A percentile compares a stretch with the other conserved stretches of the same genome.
Evolutionary conservation across 2,113 vertebrate genomes (phyloP).

Genomic region (Suncus etruscus): DNA sequence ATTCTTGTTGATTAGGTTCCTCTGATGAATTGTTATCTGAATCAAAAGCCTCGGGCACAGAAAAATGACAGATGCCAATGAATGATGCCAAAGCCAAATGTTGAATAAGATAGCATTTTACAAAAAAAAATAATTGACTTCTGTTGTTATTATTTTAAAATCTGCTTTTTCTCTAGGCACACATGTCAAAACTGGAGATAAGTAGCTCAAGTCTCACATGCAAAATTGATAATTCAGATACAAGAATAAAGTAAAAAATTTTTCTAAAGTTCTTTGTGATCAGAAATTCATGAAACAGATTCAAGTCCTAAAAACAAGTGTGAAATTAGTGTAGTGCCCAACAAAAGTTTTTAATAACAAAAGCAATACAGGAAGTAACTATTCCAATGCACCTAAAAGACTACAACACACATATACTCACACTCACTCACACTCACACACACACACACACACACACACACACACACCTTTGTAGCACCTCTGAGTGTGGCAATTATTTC

Average conservation of each 20-base stretch:
- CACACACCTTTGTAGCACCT: not conserved
- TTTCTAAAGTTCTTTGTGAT: conserved; percentile 56
- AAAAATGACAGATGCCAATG: conserved; percentile 65
- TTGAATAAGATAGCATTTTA: conserved; percentile 62
- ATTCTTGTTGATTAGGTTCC: conserved; percentile 29
- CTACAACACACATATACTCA: too few species aligned
- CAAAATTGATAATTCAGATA: conserved; percentile 41
- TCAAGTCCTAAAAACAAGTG: conserved; percentile 36
- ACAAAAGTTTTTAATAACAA: too few species aligned
- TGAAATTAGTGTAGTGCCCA: not conserved
- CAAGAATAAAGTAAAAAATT: conserved; percentile 42
- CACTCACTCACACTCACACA: not conserved
- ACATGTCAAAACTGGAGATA: conserved; percentile 43
- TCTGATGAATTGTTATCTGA: conserved; percentile 61
- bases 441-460: not conserved
- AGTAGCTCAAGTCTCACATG: not conserved
- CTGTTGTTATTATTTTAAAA: conserved; percentile 2
- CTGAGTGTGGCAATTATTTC: not conserved
- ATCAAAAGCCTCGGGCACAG: conserved; percentile 51
- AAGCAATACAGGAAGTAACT: not conserved
- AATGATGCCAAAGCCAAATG: conserved; percentile 59
- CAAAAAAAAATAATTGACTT: conserved; percentile 62
- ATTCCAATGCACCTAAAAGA: not conserved
- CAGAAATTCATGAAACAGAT: conserved; percentile 39
- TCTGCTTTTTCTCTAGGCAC: conserved; percentile 23